Base-by-base conservation (phyloP, 2,888 invertebrate genomes). In the Amiota minor region DNA sequence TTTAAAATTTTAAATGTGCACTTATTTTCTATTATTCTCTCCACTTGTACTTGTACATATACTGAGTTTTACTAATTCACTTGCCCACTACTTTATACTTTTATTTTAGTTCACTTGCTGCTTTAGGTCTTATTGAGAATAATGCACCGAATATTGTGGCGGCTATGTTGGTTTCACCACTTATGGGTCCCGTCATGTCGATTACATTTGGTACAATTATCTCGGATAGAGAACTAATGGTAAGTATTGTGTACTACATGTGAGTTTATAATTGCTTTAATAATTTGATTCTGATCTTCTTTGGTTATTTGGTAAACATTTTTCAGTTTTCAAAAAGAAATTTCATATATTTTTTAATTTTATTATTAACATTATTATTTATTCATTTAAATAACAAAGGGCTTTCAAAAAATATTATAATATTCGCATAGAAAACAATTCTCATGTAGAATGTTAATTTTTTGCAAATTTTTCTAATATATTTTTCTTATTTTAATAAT, bases 181-280 rank as follows among this genome's bases (percentile, higher is more conserved):
- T 95, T 12, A 94, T 94, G 94, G 95, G 95, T 1, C 96, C 96
- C 0, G 96, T 96, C 14, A 94, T 96, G 93, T 96, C 95, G n/a
- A 93, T 95, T 78, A 95, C 95, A 71, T 96, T 96, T 87, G 96
- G 96, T 9, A 92, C 93, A 23, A 94, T 95, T 75, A 95, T 96
- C 81, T 92, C 94, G 45, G 95, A 96, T 87, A 90, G 92, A 80
- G 91, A 92, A 77, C 91, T 96, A 81, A 87, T 90, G 82, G 90
- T 90, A 82, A 89, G 89, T 88, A 35, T 1, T 20, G 6, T 20
- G 59, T 59, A 50, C 8, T 50, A 50, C 53, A 53, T 53, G 14
- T 53, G 53, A 16, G 16, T 4, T 9, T 16, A 53, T 8, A 35
- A 35, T 35, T 35, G 35, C 0, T 35, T 35, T 35, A 35, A 35